Percentiles rank a stretch among this genome's conserved stretches.
Evolutionary conservation across 2,113 vertebrate genomes (phyloP).

Genomic region (Cairina moschata): DNA sequence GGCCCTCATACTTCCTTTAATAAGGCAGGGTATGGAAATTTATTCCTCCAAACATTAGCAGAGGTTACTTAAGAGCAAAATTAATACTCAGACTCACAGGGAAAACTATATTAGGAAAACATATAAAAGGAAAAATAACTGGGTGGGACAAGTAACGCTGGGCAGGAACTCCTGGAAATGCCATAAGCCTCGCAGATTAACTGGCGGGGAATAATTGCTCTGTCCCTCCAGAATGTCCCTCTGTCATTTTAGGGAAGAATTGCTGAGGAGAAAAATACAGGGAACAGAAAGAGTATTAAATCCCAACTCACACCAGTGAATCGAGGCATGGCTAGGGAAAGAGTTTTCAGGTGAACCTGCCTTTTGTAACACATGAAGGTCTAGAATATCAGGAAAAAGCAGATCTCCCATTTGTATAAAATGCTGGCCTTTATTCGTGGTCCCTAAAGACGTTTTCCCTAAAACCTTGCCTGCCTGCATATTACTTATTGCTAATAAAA

Average conservation of each 20-base stretch:
- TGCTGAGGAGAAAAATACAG: background rate
- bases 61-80: background rate
- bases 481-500: background rate
- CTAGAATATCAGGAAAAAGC: conserved; percentile 1
- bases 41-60: background rate
- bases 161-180: background rate
- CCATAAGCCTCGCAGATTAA: background rate
- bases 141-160: background rate
- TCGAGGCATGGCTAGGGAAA: background rate
- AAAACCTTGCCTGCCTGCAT: background rate
- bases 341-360: background rate
- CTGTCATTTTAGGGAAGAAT: background rate
- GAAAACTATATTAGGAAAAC: background rate
- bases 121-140: background rate
- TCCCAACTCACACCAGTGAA: background rate
- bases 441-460: background rate
- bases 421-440: background rate
- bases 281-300: background rate
- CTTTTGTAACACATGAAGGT: conserved; percentile 13
- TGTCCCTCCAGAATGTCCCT: background rate
- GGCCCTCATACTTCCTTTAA: background rate
- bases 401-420: background rate
- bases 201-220: background rate
- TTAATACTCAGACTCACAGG: background rate
- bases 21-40: background rate